Evolutionary conservation across 2,888 invertebrate genomes (phyloP).

Genomic region (Leuctra nigra): DNA sequence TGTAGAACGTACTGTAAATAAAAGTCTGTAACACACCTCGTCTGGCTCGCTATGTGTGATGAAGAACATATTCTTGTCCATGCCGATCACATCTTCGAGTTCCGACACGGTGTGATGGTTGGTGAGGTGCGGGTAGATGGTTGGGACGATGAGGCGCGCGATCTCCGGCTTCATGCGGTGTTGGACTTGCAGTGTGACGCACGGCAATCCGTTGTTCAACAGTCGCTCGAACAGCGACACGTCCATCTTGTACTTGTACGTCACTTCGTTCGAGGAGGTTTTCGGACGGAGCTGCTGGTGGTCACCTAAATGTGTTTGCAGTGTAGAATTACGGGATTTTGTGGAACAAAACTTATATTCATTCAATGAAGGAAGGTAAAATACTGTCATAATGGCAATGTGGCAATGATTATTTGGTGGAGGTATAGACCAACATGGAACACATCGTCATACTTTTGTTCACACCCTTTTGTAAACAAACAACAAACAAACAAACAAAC

Average conservation of each 20-base stretch:
- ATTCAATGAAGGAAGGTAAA: no score
- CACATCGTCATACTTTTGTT: no score
- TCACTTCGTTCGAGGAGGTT: conserved; percentile 42
- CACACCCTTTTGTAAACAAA: no score
- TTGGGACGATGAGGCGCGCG: conserved; percentile 50
- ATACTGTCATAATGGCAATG: no score
- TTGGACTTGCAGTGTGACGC: conserved; percentile 42
- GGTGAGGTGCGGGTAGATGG: conserved; percentile 57
- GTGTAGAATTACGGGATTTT: no score
- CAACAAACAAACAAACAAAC: no score
- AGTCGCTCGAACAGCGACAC: conserved; percentile 48
- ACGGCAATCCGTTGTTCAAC: conserved; percentile 42
- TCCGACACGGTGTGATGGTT: conserved; percentile 51
- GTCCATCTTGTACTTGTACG: conserved; percentile 42
- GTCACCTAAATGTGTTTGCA: conserved; percentile 38
- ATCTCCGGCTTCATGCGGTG: conserved; percentile 52
- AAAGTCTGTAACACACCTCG: no score
- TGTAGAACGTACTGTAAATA: no score
- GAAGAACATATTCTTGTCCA: conserved; percentile 60
- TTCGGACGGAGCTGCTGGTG: conserved; percentile 48
- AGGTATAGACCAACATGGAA: no score
- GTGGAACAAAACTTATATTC: no score
- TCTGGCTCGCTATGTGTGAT: conserved; percentile 54
- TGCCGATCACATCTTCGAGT: conserved; percentile 53
- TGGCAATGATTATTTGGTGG: no score